Evolutionary conservation across 2,888 invertebrate genomes (phyloP), one percentile per base, ranked within the genome.

Genomic region (Sesamia inferens): DNA sequence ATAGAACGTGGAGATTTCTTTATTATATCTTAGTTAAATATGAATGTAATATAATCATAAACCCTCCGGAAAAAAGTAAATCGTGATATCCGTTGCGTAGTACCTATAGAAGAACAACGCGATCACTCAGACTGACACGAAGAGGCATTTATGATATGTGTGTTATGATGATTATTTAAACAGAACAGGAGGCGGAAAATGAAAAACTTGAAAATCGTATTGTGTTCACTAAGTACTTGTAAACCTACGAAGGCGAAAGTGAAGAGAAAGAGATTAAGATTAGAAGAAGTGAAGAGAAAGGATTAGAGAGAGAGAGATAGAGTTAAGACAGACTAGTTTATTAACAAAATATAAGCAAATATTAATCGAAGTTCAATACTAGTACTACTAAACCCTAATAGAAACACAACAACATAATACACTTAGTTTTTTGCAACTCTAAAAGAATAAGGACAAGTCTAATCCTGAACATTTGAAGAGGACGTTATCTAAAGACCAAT

Each of bases 131-230:
- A 24, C 22, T 19, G 7, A 22, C 6, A 47, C 22, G 11, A 47
- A 24, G 13, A 63, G 4, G 10, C 11, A 22, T 11, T 22, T 16
- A 22, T 42, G 10, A 42, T 22, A 22, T 55, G 5, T n/a, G 6
- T n/a, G 11, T 16, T 48, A 39, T 42, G 11, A n/a, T 44, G 66
- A 22, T 19, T 19, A 19, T 51, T 7, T 51, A 54, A 47, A 67
- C 16, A 42, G 54, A 64, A 64, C n/a, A 67, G 76, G 19, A 22
- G 19, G 13, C 31, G 2, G n/a, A 54, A 39, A 77, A 31, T 31
- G 31, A 44, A n/a, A 16, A 24, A 74, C 47, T 42, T 42, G n/a
- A 63, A 74, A 78, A 54, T 55, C 16, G 11, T 62, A 54, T 79
- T 74, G 44, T 68, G 13, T 55, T 19, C 57, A 58, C 39, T 24